Conservation (phyloP, 2,888 invertebrate species). For the Stramonita haemastoma region DNA sequence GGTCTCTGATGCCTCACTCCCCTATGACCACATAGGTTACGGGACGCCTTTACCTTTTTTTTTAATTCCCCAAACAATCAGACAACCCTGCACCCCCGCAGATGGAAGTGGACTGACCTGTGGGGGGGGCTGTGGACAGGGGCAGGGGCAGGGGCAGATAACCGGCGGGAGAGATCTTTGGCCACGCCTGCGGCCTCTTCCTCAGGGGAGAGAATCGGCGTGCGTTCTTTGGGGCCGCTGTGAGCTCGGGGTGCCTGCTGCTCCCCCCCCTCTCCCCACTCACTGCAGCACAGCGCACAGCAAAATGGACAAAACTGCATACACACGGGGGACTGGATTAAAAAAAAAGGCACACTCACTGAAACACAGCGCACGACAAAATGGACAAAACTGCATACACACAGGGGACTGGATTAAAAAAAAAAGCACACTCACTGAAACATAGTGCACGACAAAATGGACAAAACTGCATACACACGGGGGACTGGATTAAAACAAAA, state of each 20-base stretch:
- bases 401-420: too few relatives aligned
- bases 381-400: too few relatives aligned
- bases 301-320: too few relatives aligned
- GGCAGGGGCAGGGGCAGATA: conserved; percentile 55
- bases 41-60: too few relatives aligned
- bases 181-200: conserved; percentile 70
- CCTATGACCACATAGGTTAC: too few relatives aligned
- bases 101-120: conserved; percentile 45
- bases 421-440: conserved; percentile 29
- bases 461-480: too few relatives aligned
- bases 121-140: conserved; percentile 55
- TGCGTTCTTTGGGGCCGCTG: conserved; percentile 72
- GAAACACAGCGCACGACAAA: neutral
- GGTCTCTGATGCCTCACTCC: too few relatives aligned
- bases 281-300: neutral
- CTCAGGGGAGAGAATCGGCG: conserved; percentile 57
- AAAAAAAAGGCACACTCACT: neutral
- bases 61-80: too few relatives aligned
- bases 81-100: neutral
- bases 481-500: too few relatives aligned
- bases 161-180: conserved; percentile 58
- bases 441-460: neutral
- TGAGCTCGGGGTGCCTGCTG: conserved; percentile 55
- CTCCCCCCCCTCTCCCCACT: conserved; percentile 7
- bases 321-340: too few relatives aligned